These are phyloP conservation scores for Drosophila pseudotalamancana DNA, from an alignment of 2,888 invertebrate genomes.

Conservation along the genomic window DNA sequence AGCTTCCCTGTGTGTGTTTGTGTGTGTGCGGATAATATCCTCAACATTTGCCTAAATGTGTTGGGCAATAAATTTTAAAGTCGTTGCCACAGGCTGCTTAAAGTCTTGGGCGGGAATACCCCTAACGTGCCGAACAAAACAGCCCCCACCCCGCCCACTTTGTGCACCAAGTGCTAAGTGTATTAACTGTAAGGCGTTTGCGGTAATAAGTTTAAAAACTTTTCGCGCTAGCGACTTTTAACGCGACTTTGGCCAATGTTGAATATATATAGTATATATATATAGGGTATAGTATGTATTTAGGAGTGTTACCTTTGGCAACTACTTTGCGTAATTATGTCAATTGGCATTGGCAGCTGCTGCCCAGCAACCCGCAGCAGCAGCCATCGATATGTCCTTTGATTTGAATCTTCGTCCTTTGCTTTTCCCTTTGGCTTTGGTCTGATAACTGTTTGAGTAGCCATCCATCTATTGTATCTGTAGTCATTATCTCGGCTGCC, in stretches of 20 bases:
- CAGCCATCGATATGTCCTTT: conserved; percentile 67
- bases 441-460: conserved; percentile 52
- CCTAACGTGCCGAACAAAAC: not conserved
- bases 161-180: conserved; percentile 37
- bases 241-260: conserved; percentile 9
- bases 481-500: conserved; percentile 52
- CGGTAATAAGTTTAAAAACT: conserved; percentile 78
- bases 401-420: conserved; percentile 58
- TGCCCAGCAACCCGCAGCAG: conserved; percentile 13
- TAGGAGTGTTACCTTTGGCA: conserved; percentile 25
- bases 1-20: conserved; percentile 11
- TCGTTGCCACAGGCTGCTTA: conserved; percentile 57
- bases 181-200: conserved; percentile 60
- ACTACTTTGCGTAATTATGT: conserved; percentile 81
- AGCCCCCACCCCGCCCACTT: not conserved
- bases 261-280: not conserved
- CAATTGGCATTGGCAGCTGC: conserved; percentile 69
- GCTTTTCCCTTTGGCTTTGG: conserved; percentile 37
- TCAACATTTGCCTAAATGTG: conserved; percentile 51
- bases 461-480: conserved; percentile 48
- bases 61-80: conserved; percentile 75
- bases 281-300: not conserved
- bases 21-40: conserved; percentile 33
- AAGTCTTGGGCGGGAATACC: conserved; percentile 39
- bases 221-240: conserved; percentile 49